phyloP scores from a whole-genome alignment of 2,113 vertebrate genomes.

The Neotoma lepida region DNA sequence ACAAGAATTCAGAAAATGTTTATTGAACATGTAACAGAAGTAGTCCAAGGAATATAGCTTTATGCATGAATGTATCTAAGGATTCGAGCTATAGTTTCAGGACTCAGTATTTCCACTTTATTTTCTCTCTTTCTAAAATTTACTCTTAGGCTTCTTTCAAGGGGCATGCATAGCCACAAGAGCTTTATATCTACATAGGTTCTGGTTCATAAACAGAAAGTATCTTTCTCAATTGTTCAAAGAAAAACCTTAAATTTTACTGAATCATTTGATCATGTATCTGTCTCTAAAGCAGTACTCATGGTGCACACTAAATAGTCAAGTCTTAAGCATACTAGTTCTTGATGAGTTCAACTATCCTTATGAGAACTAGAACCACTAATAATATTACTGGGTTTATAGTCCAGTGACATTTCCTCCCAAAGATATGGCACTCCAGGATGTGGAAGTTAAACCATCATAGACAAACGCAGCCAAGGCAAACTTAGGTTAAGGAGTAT shows the following conservation, averaged over 20 bases:
- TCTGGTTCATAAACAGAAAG: not conserved
- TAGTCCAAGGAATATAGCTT: not conserved
- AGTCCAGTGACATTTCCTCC: not conserved
- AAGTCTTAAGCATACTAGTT: not conserved
- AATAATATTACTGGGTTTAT: not conserved
- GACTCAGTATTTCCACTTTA: not conserved
- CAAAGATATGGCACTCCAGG: not conserved
- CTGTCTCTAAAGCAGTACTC: not conserved
- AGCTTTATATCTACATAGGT: not conserved
- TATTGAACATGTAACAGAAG: not conserved
- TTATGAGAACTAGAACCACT: not conserved
- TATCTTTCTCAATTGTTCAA: not conserved
- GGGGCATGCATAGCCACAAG: not conserved
- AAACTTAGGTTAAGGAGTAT: not conserved
- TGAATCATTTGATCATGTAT: not conserved
- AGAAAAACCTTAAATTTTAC: not conserved
- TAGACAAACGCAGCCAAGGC: not conserved
- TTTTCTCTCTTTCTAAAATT: not conserved
- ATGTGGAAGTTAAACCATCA: not conserved
- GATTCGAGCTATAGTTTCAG: not conserved
- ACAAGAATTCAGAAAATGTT: not conserved
- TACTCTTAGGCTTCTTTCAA: not conserved
- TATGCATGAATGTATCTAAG: not conserved
- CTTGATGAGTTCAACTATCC: not conserved
- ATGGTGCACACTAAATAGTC: not conserved